Conservation (phyloP, 2,113 vertebrate genomes). For the Kryptolebias marmoratus region DNA sequence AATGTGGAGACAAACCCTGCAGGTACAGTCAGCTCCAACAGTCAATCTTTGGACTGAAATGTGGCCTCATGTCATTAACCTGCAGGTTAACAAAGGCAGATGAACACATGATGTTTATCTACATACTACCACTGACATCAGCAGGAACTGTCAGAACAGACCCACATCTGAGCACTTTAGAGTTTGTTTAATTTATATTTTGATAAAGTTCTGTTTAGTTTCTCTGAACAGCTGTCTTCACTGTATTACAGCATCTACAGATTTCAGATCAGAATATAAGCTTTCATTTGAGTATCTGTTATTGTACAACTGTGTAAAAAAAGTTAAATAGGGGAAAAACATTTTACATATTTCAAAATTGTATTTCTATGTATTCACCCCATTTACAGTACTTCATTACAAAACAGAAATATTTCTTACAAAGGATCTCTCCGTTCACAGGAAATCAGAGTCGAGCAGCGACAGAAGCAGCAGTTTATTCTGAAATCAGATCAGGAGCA, state of each 20-base stretch:
- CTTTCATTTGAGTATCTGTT: no score
- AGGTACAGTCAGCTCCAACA: neutral
- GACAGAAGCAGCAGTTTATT: neutral
- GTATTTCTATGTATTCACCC: no score
- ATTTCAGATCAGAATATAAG: no score
- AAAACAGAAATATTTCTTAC: neutral
- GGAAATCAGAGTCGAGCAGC: neutral
- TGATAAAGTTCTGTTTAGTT: neutral
- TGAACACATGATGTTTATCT: neutral
- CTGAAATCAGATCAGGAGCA: neutral
- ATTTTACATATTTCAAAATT: no score
- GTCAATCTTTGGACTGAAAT: neutral
- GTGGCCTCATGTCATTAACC: neutral
- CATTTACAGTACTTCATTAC: neutral
- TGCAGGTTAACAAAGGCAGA: neutral
- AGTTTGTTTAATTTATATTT: no score
- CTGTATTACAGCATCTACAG: no score
- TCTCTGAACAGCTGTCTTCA: no score
- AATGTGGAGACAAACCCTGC: neutral
- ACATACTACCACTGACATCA: neutral
- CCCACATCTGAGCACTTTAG: neutral
- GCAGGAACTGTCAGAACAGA: neutral
- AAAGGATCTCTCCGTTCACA: neutral
- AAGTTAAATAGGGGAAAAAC: no score
- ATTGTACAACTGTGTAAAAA: no score